A percentile compares a stretch with the other conserved stretches of the same genome.
These are phyloP conservation scores for Rhagonycha lutea DNA, from an alignment of 2,888 invertebrate species.

Conservation along the genomic window DNA sequence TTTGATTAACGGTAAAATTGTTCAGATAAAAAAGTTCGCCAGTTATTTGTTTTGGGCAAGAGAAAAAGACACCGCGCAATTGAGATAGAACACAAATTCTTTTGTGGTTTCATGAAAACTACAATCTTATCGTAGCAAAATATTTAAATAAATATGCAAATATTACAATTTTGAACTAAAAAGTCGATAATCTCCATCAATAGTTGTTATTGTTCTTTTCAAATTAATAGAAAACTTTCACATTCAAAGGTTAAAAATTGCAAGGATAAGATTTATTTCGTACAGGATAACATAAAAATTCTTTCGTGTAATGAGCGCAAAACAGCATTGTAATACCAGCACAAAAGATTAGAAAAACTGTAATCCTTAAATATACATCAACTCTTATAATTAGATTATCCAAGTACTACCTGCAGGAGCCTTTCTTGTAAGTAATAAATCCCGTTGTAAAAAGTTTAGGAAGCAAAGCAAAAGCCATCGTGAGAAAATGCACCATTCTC, in stretches of 20 bases:
- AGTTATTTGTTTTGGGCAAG: not conserved
- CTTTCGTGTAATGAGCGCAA: too few relatives aligned
- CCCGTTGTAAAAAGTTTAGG: not conserved
- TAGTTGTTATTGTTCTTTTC: not conserved
- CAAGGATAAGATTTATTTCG: too few relatives aligned
- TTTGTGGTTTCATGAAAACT: not conserved
- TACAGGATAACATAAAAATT: too few relatives aligned
- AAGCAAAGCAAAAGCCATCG: not conserved
- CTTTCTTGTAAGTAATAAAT: not conserved
- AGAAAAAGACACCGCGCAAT: not conserved
- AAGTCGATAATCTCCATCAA: not conserved
- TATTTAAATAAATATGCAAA: not conserved
- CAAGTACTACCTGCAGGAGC: not conserved
- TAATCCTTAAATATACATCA: not conserved
- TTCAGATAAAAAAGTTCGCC: not conserved
- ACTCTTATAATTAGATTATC: not conserved
- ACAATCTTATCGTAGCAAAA: not conserved
- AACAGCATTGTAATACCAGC: not conserved
- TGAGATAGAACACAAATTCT: not conserved
- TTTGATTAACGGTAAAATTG: not conserved
- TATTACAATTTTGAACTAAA: not conserved
- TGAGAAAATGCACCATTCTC: not conserved
- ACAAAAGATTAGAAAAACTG: not conserved
- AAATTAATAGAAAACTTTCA: not conserved
- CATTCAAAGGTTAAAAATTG: too few relatives aligned